phyloP scores from a whole-genome alignment of 35 echinoderm and acorn worm genomes.

The Apostichopus parvimensis region DNA sequence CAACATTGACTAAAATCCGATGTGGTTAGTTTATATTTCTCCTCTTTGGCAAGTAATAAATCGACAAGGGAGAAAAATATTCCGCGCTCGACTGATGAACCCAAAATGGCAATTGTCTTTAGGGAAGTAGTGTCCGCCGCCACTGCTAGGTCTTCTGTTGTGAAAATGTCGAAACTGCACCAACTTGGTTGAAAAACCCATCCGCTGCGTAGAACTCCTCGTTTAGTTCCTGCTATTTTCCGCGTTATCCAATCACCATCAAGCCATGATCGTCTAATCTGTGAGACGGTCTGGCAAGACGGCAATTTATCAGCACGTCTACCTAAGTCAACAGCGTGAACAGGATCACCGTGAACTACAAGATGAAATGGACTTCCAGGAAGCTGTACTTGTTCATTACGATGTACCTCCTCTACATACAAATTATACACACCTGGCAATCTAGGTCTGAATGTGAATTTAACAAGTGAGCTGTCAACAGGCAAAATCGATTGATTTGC shows the following conservation, averaged over 20 bases:
- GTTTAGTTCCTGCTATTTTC: neutral
- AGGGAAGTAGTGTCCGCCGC: neutral
- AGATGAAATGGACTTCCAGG: constrained; percentile 17
- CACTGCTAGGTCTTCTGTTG: neutral
- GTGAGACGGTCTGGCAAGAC: constrained; percentile 24
- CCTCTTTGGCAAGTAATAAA: neutral
- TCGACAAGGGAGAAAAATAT: constrained; percentile 29
- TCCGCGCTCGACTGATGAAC: constrained; percentile 5
- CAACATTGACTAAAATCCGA: constrained; percentile 30
- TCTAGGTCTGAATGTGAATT: neutral
- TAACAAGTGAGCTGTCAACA: neutral
- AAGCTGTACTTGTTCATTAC: neutral
- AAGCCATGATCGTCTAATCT: constrained; percentile 12
- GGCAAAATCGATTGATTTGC: neutral
- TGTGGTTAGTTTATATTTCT: neutral
- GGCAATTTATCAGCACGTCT: neutral
- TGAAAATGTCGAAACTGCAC: constrained; percentile 36
- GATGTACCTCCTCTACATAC: neutral
- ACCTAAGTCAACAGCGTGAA: neutral
- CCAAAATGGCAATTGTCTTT: constrained; percentile 31
- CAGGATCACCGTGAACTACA: neutral
- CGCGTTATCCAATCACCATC: neutral
- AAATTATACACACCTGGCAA: constrained; percentile 16
- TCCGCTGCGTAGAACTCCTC: constrained; percentile 3
- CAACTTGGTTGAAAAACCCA: constrained; percentile 31